Percentiles rank a stretch among this genome's conserved stretches.
Evolutionary conservation across 2,113 vertebrate species (phyloP).

Genomic region (Notothenia rossii): DNA sequence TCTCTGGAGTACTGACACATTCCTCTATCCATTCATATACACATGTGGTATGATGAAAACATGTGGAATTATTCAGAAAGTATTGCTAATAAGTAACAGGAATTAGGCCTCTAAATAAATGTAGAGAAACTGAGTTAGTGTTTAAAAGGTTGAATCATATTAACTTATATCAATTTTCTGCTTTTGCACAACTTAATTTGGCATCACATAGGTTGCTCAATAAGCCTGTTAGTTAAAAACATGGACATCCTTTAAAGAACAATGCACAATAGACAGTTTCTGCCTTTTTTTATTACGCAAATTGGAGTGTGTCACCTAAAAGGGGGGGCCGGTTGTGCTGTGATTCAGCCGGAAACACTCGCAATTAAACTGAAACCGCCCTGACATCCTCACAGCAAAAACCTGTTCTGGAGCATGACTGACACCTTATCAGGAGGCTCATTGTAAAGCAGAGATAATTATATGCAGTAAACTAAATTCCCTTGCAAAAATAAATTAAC

Average conservation of each 20-base stretch:
- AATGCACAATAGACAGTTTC: constrained; percentile 30
- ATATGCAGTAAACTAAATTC: background rate
- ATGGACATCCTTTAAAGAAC: background rate
- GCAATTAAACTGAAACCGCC: background rate
- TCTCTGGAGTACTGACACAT: background rate
- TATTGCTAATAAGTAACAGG: background rate
- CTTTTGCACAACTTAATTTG: too few relatives aligned
- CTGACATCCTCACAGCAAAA: background rate
- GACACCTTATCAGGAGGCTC: background rate
- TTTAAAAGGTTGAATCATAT: background rate
- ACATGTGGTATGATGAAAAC: background rate
- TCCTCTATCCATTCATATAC: background rate
- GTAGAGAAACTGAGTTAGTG: background rate
- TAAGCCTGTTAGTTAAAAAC: background rate
- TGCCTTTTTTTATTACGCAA: constrained; percentile 17
- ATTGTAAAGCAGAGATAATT: background rate
- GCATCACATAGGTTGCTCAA: background rate
- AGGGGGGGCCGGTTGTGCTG: constrained; percentile 4
- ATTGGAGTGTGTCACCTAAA: constrained; percentile 17
- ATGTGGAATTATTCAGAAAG: background rate
- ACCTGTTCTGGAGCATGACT: background rate
- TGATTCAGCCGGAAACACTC: constrained; percentile 8
- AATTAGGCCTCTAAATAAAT: background rate
- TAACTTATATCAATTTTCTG: background rate
- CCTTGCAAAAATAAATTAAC: background rate